Percentiles rank a stretch among this genome's conserved stretches.
phyloP scores from a whole-genome alignment of 1,140 invertebrate genomes.

The Hylyphantes graminicola region DNA sequence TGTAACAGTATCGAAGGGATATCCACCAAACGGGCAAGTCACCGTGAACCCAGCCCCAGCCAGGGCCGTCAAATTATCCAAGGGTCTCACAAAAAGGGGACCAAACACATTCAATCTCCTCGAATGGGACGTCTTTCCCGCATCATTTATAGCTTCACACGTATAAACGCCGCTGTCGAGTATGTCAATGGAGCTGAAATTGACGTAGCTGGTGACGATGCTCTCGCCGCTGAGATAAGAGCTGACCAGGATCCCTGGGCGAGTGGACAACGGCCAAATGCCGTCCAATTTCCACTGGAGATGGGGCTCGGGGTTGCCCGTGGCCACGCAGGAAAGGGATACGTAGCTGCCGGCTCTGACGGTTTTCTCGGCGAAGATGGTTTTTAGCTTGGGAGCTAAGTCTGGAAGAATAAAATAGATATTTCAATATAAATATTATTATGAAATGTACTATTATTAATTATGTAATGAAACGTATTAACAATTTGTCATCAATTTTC shows the following conservation, averaged over 20 bases:
- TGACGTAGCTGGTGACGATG: slow-evolving; percentile 81
- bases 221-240: slow-evolving; percentile 46
- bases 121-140: slow-evolving; percentile 67
- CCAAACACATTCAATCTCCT: slow-evolving; percentile 66
- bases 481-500: too few species aligned
- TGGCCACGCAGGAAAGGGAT: slow-evolving; percentile 83
- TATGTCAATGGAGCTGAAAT: slow-evolving; percentile 87
- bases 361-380: slow-evolving; percentile 86
- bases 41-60: slow-evolving; percentile 49
- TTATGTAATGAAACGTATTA: too few species aligned
- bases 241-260: slow-evolving; percentile 52
- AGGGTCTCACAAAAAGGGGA: slow-evolving; percentile 68
- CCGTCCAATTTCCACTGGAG: slow-evolving; percentile 93
- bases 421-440: not conserved
- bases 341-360: slow-evolving; percentile 86
- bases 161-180: slow-evolving; percentile 68
- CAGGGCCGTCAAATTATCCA: slow-evolving; percentile 60
- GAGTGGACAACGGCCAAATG: slow-evolving; percentile 50
- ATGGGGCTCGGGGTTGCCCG: slow-evolving; percentile 92
- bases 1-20: slow-evolving; percentile 52
- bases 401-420: slow-evolving; percentile 65
- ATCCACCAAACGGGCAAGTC: slow-evolving; percentile 62
- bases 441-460: too few species aligned
- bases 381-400: slow-evolving; percentile 79
- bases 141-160: slow-evolving; percentile 67